Base-by-base conservation (phyloP, 2,888 invertebrate genomes). In the Drosophila nr. fundita region DNA sequence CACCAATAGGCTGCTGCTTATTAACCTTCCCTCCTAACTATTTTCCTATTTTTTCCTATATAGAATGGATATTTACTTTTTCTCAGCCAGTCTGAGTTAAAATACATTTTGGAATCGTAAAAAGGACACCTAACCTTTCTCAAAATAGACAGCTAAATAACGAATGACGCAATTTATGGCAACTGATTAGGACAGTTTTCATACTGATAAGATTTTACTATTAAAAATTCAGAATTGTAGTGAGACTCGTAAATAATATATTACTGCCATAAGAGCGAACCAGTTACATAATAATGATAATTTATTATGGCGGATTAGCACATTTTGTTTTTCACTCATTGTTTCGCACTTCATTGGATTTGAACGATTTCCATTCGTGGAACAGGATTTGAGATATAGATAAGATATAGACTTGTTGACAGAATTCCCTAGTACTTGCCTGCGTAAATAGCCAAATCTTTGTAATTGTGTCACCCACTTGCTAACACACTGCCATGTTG, bases 361-460 rank as follows among this genome's bases (percentile, higher is more conserved):
- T 24, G 4, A 45, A 32, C 11, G 29, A 60, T 54, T 40, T 11
- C n/a, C 18, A 34, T 49, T 34, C 27, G 13, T 21, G 2, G 11
- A 53, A 29, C 24, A 29, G n/a, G n/a, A 54, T 40, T 50, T 32
- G 42, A 40, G 18, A 57, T 48, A 52, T 45, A 45, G 76, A 76
- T 77, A 58, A 76, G 76, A 73, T 73, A 61, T 32, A 24, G 24
- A 1, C 27, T 10, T 15, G 55, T 40, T 15, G 36, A 7, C 49
- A 53, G 11, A 15, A 27, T 18, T 57, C 34, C 24, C 4, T 10
- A 30, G 38, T n/a, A 11, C 45, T 5, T 24, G 30, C 29, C 15
- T 29, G 49, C 58, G 38, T 76, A 76, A 68, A 76, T 62, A 77
- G 48, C 32, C 36, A 38, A 21, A 27, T 13, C 32, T 0, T 48